Evolutionary conservation across 2,888 invertebrate genomes (phyloP).

Genomic region (Mamestra brassicae): DNA sequence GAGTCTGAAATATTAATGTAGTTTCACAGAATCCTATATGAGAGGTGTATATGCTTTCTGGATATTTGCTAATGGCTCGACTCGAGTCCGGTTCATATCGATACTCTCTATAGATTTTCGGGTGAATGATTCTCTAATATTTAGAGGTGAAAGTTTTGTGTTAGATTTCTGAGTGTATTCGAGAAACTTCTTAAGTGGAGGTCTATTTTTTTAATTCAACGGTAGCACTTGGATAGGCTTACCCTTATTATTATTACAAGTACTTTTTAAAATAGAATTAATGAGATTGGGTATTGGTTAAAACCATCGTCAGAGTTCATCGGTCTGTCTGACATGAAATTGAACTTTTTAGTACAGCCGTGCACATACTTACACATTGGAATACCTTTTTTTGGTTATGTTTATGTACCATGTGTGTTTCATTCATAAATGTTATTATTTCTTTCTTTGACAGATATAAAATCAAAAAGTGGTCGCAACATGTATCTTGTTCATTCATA

Average conservation of each 20-base stretch:
- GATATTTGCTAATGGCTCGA: constrained; percentile 79
- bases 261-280: too few species aligned
- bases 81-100: constrained; percentile 64
- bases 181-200: too few species aligned
- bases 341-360: too few species aligned
- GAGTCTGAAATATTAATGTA: constrained; percentile 90
- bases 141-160: constrained; percentile 33
- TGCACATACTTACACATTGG: too few species aligned
- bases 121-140: constrained; percentile 36
- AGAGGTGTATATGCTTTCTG: constrained; percentile 80
- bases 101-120: constrained; percentile 58
- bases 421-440: too few species aligned
- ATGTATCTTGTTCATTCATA: neutral
- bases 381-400: too few species aligned
- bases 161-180: constrained; percentile 3
- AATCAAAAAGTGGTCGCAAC: neutral
- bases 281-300: too few species aligned
- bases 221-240: neutral
- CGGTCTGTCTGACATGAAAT: too few species aligned
- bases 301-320: too few species aligned
- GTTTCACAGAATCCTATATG: constrained; percentile 90
- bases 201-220: neutral
- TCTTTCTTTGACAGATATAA: neutral
- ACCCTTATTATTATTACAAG: neutral
- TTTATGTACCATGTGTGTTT: too few species aligned